Base-by-base conservation (phyloP, 2,113 vertebrate genomes). In the Formicarius rufipectus region DNA sequence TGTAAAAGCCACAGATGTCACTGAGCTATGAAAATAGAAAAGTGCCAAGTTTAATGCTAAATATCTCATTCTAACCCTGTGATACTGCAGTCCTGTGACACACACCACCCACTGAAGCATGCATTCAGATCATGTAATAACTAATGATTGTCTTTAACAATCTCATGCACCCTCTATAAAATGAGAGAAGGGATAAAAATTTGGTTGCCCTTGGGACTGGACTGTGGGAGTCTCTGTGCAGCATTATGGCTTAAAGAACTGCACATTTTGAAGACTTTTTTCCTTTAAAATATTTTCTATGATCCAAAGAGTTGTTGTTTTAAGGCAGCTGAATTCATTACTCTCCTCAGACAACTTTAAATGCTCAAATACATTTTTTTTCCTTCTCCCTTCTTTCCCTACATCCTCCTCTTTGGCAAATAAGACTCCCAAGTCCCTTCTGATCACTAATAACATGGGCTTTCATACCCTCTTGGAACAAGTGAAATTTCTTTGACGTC, bases 391-490 rank as follows among this genome's bases (percentile, higher is more conserved):
- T 55, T 83, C 52, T 84, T 62, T 80, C 42, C 49, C 72, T 67
- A 27, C 83, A 55, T 25, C 15, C 17, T 77, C 44, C 81, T 77
- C 47, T 87, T 93, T 90, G 63, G 69, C 87, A 97, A 95, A 96
- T 5, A 94, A 45, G 87, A 86, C 74, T 96, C 67, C 76, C 84
- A 85, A 78, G 74, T 71, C 76, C 85, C 85, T 95, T 96, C 88
- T 96, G 90, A 97, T 97, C 86, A 69, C 77, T 71, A 81, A 84
- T 89, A 94, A 83, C 77, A 3, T 24, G 72, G 80, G 67, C 88
- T 95, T 97, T 96, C 93, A 93, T 95, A 67, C 74, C 67, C 64
- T 93, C 58, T 77, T 80, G 90, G 87, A 96, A 95, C 86, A 94
- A 91, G 84, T 69, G 79, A 84, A 89, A 92, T 89, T 76, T 90